Evolutionary conservation across 1,140 invertebrate genomes (phyloP), one percentile per base, ranked within the genome.

Genomic region (Subanguina moxae): DNA sequence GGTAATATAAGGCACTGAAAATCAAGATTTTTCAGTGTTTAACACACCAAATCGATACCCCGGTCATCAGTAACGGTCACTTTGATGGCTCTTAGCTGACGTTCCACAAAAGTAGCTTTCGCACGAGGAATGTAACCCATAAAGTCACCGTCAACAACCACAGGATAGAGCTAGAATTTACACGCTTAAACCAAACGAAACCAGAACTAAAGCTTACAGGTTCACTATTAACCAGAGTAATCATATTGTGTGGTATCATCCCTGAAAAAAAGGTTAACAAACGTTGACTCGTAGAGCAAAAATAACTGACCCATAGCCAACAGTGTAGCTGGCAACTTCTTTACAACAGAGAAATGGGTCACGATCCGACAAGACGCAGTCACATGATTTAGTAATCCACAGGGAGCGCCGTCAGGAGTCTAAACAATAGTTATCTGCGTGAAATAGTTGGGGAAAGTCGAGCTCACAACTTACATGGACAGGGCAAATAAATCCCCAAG

Each of bases 401-500:
- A 99, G 13, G 95, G 94, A 9, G 91, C 85, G 48, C 95, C 95
- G 84, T 99, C 95, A 62, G 85, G 85, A 25, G 74, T 75, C 32
- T 38, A 11, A 38, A 38, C 32, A n/a, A n/a, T n/a, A n/a, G n/a
- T n/a, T n/a, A n/a, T n/a, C n/a, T n/a, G n/a, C n/a, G n/a, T n/a
- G n/a, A n/a, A n/a, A n/a, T n/a, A n/a, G n/a, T n/a, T n/a, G n/a
- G n/a, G n/a, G n/a, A n/a, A n/a, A n/a, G n/a, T n/a, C n/a, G n/a
- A n/a, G n/a, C n/a, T n/a, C n/a, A n/a, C n/a, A 38, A 38, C 32
- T 38, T 11, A 38, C 32, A 43, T 94, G 94, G 0, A 97, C 94
- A 1, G 95, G 94, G 84, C 96, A 98, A 75, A 98, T 90, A 82
- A 97, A 99, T 63, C 94, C 95, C 94, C 94, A 98, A 28, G 94